A percentile compares a stretch with the other conserved stretches of the same genome.
These are phyloP conservation scores for Bombus terrestris DNA, from an alignment of 1,140 invertebrate species.

Conservation along the genomic window DNA sequence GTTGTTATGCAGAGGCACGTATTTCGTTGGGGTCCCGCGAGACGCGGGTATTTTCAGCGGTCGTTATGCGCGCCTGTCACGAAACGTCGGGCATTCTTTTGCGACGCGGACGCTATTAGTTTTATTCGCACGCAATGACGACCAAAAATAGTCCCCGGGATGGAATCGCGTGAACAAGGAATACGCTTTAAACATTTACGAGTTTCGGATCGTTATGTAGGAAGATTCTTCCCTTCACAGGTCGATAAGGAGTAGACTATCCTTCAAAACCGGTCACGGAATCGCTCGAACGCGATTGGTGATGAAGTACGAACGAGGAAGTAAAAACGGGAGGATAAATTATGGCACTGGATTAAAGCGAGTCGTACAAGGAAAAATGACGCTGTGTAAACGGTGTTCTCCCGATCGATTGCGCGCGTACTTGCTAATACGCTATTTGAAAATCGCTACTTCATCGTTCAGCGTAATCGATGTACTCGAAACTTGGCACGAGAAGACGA, in stretches of 20 bases:
- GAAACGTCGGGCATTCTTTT: slow-evolving; percentile 55
- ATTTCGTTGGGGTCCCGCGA: slow-evolving; percentile 18
- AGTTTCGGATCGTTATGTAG: background rate
- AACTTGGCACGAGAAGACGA: background rate
- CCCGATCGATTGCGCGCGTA: too few relatives aligned
- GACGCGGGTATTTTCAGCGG: slow-evolving; percentile 38
- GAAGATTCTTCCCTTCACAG: background rate
- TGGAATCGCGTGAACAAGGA: slow-evolving; percentile 26
- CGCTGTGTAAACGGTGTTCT: too few relatives aligned
- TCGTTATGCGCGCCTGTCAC: slow-evolving; percentile 33
- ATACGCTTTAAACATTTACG: background rate
- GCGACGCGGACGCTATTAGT: slow-evolving; percentile 43
- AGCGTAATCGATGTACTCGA: background rate
- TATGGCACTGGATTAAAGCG: background rate
- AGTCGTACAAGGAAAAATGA: background rate
- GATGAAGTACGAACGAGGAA: background rate
- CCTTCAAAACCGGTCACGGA: background rate
- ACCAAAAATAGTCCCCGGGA: slow-evolving; percentile 43
- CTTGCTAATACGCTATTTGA: background rate
- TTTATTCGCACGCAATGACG: slow-evolving; percentile 57
- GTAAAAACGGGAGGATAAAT: background rate
- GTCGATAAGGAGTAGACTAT: background rate
- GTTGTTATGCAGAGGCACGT: slow-evolving; percentile 5
- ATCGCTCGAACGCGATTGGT: background rate
- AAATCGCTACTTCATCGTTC: background rate